phyloP scores from a whole-genome alignment of 2,113 vertebrate genomes.

The Labeo rohita region DNA sequence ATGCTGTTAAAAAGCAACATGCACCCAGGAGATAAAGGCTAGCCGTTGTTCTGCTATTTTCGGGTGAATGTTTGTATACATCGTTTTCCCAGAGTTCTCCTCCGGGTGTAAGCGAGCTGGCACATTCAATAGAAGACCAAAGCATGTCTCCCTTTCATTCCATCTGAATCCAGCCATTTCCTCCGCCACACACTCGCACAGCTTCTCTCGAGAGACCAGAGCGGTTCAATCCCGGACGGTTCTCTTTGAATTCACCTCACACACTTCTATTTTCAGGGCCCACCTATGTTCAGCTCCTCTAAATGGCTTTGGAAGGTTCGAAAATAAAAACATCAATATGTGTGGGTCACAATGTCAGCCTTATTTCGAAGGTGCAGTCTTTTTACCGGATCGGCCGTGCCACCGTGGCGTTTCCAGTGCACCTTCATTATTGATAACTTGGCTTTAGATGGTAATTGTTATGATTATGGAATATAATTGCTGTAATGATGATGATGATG shows the following conservation, averaged over 20 bases:
- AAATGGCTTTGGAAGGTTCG: slow-evolving; percentile 40
- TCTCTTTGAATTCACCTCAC: slow-evolving; percentile 21
- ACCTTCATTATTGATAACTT: slow-evolving; percentile 41
- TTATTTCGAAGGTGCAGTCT: slow-evolving; percentile 10
- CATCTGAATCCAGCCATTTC: not conserved
- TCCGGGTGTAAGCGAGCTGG: slow-evolving; percentile 8
- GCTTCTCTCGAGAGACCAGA: slow-evolving; percentile 31
- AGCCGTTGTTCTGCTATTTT: slow-evolving; percentile 19
- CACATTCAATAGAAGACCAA: slow-evolving; percentile 19
- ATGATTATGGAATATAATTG: slow-evolving; percentile 57
- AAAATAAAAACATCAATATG: slow-evolving; percentile 34
- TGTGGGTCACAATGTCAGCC: slow-evolving; percentile 34
- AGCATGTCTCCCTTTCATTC: not conserved
- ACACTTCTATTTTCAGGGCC: slow-evolving; percentile 41
- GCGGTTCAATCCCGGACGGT: not conserved
- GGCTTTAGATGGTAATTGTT: slow-evolving; percentile 46
- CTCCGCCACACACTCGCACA: not conserved
- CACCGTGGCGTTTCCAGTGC: not conserved
- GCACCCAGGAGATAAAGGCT: slow-evolving; percentile 13
- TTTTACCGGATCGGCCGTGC: not conserved
- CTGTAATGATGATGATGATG: slow-evolving; percentile 49
- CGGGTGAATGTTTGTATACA: slow-evolving; percentile 26
- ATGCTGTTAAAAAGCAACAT: not conserved
- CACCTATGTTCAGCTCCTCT: slow-evolving; percentile 26
- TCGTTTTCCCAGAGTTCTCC: slow-evolving; percentile 4